Evolutionary conservation across 2,113 vertebrate genomes (phyloP).

Genomic region (Desmodus rotundus): DNA sequence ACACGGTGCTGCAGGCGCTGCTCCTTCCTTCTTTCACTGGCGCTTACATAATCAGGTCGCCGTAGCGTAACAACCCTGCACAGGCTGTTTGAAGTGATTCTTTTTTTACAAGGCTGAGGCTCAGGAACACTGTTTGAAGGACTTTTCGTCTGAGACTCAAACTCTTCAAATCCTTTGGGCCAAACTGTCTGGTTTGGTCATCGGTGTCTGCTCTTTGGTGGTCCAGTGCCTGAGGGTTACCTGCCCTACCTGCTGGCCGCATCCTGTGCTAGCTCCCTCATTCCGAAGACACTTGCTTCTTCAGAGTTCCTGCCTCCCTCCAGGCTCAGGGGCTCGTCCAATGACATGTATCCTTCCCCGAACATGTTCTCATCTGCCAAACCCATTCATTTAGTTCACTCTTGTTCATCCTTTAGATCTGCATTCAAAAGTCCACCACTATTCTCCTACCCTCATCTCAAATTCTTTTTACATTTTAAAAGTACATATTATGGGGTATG

Average conservation of each 20-base stretch:
- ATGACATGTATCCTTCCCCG: not conserved
- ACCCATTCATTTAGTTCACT: not conserved
- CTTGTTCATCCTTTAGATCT: not conserved
- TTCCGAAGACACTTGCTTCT: not conserved
- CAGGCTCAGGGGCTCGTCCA: not conserved
- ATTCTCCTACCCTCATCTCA: not conserved
- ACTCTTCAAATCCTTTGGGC: not conserved
- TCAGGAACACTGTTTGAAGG: not conserved
- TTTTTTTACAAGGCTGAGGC: not conserved
- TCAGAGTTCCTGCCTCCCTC: not conserved
- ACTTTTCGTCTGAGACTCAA: not conserved
- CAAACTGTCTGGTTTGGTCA: not conserved
- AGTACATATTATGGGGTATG: not conserved
- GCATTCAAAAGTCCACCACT: not conserved
- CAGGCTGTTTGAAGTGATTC: not conserved
- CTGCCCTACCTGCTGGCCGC: not conserved
- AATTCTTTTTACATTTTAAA: not conserved
- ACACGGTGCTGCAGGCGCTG: constrained; percentile 40
- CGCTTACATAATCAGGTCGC: not conserved
- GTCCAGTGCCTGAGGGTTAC: not conserved
- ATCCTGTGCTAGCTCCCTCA: accelerated
- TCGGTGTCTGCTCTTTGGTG: not conserved
- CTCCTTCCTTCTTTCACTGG: not conserved
- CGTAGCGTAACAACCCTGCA: not conserved
- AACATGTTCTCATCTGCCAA: not conserved